A percentile compares a stretch with the other conserved stretches of the same genome.
Evolutionary conservation across 2,797 vertebrate species (phyloP).

Genomic region (Enteromius paludinosus): DNA sequence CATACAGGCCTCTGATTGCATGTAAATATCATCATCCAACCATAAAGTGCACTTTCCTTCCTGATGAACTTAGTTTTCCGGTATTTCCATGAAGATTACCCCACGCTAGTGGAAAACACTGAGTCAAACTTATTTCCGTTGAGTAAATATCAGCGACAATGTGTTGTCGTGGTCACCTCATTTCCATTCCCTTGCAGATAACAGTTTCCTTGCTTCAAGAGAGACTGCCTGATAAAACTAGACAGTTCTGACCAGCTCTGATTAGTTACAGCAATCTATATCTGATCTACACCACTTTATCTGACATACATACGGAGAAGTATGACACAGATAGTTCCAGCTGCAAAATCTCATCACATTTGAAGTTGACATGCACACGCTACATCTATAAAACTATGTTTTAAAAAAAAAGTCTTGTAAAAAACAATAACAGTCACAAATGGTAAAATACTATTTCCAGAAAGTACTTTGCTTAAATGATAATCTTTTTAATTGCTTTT

Average conservation of each 20-base stretch:
- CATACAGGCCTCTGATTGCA: slow-evolving; percentile 49
- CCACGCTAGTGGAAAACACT: not conserved
- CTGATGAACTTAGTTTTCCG: slow-evolving; percentile 36
- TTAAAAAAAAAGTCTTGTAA: too few relatives aligned
- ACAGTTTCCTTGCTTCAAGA: slow-evolving; percentile 23
- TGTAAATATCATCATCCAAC: slow-evolving; percentile 58
- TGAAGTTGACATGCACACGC: not conserved
- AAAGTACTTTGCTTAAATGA: too few relatives aligned
- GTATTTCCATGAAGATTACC: slow-evolving; percentile 28
- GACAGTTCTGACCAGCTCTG: slow-evolving; percentile 1
- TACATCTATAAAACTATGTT: too few relatives aligned
- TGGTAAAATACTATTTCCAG: too few relatives aligned
- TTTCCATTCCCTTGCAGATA: slow-evolving; percentile 39
- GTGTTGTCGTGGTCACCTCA: slow-evolving; percentile 32
- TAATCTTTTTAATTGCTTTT: too few relatives aligned
- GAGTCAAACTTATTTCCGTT: not conserved
- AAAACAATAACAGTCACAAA: too few relatives aligned
- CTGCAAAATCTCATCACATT: slow-evolving; percentile 10
- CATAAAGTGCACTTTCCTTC: slow-evolving; percentile 46
- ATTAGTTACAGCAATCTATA: slow-evolving; percentile 19
- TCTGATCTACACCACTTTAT: not conserved
- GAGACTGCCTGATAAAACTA: slow-evolving; percentile 17
- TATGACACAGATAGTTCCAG: slow-evolving; percentile 1
- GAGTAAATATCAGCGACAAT: slow-evolving; percentile 9
- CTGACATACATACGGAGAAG: slow-evolving; percentile 8